These are phyloP conservation scores for Neoaliturus tenellus DNA, from an alignment of 2,888 invertebrate genomes.

Conservation along the genomic window DNA sequence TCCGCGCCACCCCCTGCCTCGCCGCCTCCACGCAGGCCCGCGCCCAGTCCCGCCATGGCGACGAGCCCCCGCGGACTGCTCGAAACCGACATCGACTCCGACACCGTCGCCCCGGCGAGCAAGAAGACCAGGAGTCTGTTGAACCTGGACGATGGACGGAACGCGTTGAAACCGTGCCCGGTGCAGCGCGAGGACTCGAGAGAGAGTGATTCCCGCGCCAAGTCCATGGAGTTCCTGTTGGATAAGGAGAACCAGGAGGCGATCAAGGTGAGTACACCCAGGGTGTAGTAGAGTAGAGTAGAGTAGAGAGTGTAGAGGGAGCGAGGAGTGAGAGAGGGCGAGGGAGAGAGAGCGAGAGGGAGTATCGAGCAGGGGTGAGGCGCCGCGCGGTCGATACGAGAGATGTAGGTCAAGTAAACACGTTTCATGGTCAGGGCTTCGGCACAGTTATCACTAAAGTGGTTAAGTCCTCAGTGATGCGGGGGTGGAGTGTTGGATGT, in stretches of 20 bases:
- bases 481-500: too few species aligned
- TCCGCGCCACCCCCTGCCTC: conserved; percentile 76
- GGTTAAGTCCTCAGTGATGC: too few species aligned
- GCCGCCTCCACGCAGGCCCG: conserved; percentile 63
- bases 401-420: conserved; percentile 48
- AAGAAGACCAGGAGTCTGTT: conserved; percentile 81
- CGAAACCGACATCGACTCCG: conserved; percentile 92
- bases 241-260: conserved; percentile 94
- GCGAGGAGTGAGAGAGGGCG: conserved; percentile 6
- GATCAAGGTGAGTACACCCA: conserved; percentile 79
- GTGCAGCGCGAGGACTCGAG: conserved; percentile 68
- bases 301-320: not conserved
- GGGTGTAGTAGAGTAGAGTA: conserved; percentile 2
- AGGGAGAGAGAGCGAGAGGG: not conserved
- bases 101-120: conserved; percentile 73
- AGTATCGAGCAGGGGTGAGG: not conserved
- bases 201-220: conserved; percentile 74
- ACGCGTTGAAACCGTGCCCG: conserved; percentile 75
- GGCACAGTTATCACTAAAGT: not conserved
- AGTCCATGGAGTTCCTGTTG: conserved; percentile 97
- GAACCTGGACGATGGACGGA: conserved; percentile 74
- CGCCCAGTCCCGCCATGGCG: conserved; percentile 65
- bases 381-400: conserved; percentile 22
- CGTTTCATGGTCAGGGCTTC: conserved; percentile 39
- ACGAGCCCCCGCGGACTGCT: conserved; percentile 78